Evolutionary conservation across 23 tunicate genomes (phyloP).

Genomic region (Diplosoma virens): DNA sequence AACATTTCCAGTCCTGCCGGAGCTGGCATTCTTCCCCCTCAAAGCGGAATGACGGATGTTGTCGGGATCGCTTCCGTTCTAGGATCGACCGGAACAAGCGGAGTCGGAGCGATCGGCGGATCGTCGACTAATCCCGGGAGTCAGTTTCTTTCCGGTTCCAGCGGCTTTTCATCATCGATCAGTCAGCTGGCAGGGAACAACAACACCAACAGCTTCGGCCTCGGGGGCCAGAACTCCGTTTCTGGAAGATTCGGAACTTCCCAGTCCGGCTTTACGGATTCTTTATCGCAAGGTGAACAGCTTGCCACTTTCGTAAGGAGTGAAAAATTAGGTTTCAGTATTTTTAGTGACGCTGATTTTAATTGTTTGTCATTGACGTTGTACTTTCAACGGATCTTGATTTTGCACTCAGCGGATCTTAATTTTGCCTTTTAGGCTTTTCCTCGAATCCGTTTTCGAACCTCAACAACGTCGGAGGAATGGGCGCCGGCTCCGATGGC

Average conservation of each 20-base stretch:
- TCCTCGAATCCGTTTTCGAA: slow-evolving; percentile 43
- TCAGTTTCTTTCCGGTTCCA: slow-evolving; percentile 37
- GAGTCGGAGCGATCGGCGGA: slow-evolving; percentile 56
- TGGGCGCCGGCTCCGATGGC: slow-evolving; percentile 24
- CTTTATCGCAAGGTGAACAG: slow-evolving; percentile 46
- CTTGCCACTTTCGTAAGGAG: too few species aligned
- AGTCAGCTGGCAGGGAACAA: slow-evolving; percentile 10
- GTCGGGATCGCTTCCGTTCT: slow-evolving; percentile 25
- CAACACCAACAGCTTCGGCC: slow-evolving; percentile 54
- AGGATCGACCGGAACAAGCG: slow-evolving; percentile 30
- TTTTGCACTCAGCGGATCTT: too few species aligned
- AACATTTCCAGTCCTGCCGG: slow-evolving; percentile 71
- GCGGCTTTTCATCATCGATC: slow-evolving; percentile 35
- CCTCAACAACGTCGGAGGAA: slow-evolving; percentile 52
- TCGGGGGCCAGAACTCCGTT: slow-evolving; percentile 27
- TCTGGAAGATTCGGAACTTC: slow-evolving; percentile 41
- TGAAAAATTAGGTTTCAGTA: too few species aligned
- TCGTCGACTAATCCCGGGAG: slow-evolving; percentile 17
- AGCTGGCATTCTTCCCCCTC: slow-evolving; percentile 36
- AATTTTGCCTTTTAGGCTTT: background rate
- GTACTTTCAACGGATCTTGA: too few species aligned
- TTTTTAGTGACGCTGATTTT: too few species aligned
- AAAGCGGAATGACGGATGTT: slow-evolving; percentile 25
- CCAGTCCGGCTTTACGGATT: slow-evolving; percentile 57
- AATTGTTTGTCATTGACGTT: too few species aligned